phyloP scores from a whole-genome alignment of 2,888 invertebrate genomes.

The Callosobruchus maculatus region DNA sequence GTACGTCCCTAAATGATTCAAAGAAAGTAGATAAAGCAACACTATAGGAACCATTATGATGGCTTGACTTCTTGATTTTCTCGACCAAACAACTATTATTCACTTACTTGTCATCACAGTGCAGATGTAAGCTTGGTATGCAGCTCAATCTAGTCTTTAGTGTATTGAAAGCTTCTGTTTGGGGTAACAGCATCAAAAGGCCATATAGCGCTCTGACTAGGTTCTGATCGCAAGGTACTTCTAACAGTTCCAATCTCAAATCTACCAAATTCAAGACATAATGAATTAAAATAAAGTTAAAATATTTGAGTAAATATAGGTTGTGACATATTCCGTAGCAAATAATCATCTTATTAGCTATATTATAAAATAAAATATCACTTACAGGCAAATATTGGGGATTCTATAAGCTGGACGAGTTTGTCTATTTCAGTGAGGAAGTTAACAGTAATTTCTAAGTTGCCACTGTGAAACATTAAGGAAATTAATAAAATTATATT shows the following conservation, averaged over 20 bases:
- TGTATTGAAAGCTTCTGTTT: conserved; percentile 92
- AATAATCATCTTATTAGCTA: too few species aligned
- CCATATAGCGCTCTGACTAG: conserved; percentile 90
- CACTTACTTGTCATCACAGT: conserved; percentile 53
- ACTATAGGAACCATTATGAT: too few species aligned
- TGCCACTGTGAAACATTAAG: conserved; percentile 60
- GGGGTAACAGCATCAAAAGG: conserved; percentile 94
- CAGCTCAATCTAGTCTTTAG: conserved; percentile 78
- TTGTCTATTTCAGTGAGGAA: conserved; percentile 96
- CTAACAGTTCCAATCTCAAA: conserved; percentile 85
- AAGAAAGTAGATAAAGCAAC: too few species aligned
- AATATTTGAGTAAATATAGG: too few species aligned
- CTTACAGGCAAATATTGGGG: conserved; percentile 98
- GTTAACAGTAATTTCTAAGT: conserved; percentile 93
- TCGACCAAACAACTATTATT: background rate
- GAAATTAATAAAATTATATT: conserved; percentile 16
- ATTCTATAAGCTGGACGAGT: conserved; percentile 94
- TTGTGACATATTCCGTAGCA: too few species aligned
- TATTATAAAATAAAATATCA: conserved; percentile 27
- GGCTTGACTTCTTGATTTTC: too few species aligned
- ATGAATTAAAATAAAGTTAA: too few species aligned
- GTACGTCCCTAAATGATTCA: too few species aligned
- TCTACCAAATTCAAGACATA: conserved; percentile 55
- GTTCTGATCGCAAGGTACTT: conserved; percentile 70
- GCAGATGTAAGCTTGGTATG: conserved; percentile 63